Percentiles rank a stretch among this genome's conserved stretches.
Evolutionary conservation across 2,888 invertebrate species (phyloP).

Genomic region (Mongoloraphidia duomilia): DNA sequence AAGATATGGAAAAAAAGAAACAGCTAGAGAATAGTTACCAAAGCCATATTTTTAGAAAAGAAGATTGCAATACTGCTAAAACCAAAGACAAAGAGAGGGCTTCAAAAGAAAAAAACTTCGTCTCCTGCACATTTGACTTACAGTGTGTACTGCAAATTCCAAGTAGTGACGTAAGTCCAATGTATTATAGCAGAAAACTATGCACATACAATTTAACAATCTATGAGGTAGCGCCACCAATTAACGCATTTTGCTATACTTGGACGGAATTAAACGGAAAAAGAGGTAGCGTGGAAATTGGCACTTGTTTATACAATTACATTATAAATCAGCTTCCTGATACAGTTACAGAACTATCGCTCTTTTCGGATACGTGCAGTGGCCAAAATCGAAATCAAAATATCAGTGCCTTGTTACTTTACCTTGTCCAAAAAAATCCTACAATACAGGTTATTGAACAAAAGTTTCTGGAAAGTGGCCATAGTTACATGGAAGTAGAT

Average conservation of each 20-base stretch:
- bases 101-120: constrained; percentile 1
- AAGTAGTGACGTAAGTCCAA: constrained; percentile 1
- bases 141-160: constrained; percentile 8
- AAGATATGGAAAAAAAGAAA: constrained; percentile 1
- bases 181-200: constrained; percentile 8
- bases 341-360: background rate
- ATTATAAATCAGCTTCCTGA: too few species aligned
- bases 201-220: constrained; percentile 1
- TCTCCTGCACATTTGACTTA: constrained; percentile 6
- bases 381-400: background rate
- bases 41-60: constrained; percentile 2
- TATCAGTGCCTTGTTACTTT: background rate
- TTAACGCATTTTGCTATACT: background rate
- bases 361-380: background rate
- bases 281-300: too few species aligned
- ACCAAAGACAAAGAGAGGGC: constrained; percentile 4
- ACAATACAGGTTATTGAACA: background rate
- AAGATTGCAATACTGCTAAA: constrained; percentile 4
- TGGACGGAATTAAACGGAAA: background rate
- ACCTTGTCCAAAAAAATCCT: background rate
- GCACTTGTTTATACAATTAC: too few species aligned
- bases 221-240: background rate
- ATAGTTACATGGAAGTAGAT: background rate
- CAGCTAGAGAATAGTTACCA: background rate
- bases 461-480: background rate